A percentile compares a stretch with the other conserved stretches of the same genome.
phyloP scores from a whole-genome alignment of 2,113 vertebrate species.

The Ochotona princeps region DNA sequence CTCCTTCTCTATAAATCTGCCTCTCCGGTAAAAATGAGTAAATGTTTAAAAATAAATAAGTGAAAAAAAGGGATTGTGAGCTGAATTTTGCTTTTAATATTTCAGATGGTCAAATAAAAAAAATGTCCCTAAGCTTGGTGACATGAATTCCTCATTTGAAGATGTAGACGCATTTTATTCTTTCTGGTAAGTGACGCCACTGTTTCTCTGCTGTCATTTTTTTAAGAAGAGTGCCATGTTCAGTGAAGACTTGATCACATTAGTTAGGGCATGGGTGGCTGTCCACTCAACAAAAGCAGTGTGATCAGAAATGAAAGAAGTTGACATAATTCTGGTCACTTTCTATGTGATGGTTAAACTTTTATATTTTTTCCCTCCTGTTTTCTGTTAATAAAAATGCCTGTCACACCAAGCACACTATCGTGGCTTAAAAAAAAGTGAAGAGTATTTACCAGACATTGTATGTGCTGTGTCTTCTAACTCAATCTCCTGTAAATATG shows the following conservation, averaged over 20 bases:
- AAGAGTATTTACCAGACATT: not conserved
- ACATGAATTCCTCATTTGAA: constrained; percentile 93
- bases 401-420: not conserved
- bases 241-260: not conserved
- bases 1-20: too few species aligned
- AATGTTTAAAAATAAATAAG: not conserved
- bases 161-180: constrained; percentile 99
- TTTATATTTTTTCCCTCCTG: not conserved
- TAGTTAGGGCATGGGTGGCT: not conserved
- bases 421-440: not conserved
- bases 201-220: not conserved
- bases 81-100: constrained; percentile 61
- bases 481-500: not conserved
- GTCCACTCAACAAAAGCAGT: constrained; percentile 27
- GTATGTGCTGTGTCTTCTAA: not conserved
- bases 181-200: constrained; percentile 91
- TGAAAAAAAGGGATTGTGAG: not conserved
- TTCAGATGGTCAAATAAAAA: constrained; percentile 96
- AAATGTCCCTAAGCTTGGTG: constrained; percentile 93
- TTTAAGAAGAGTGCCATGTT: not conserved
- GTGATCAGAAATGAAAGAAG: constrained; percentile 33
- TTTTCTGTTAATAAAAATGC: constrained; percentile 9
- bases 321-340: not conserved
- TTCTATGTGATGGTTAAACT: not conserved
- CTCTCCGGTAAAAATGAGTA: too few species aligned